Evolutionary conservation across 1,140 invertebrate species (phyloP), one percentile per base, ranked within the genome.

Genomic region (Drosophila nannoptera): DNA sequence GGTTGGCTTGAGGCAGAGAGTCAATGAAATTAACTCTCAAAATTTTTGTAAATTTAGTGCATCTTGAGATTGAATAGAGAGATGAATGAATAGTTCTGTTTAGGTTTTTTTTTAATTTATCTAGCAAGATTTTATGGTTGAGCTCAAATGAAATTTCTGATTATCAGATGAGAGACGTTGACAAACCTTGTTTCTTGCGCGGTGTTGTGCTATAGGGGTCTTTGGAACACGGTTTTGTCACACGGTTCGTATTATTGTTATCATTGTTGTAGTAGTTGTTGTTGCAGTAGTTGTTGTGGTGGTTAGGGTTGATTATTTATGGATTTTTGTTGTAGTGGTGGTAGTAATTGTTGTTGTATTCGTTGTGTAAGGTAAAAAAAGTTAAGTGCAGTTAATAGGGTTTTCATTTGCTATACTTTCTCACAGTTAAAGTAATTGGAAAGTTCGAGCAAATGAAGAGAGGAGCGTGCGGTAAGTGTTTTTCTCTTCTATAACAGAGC

Each of bases 171-270:
- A 78, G 35, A 73, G 72, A 73, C 76, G 52, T 69, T 48, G 81
- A 88, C 87, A 88, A 88, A 88, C 87, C 87, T 88, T 70, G 58
- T 64, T 83, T 88, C 63, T 88, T 88, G 72, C 87, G 76, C 53
- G 87, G 87, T 88, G 82, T 87, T 72, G 87, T 88, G 87, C 87
- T 88, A 84, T 88, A 88, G 72, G 87, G 87, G 86, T 88, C 86
- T 88, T 86, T 81, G 73, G 70, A 67, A 78, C 56, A 77, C 72
- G 69, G 16, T 38, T 69, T 64, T 53, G 42, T 55, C 64, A 73
- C 65, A 55, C 60, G 73, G 69, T 73, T 63, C 64, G n/a, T 64
- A 38, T 31, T 36, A n/a, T 29, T 64, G 33, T 31, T 36, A n/a
- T 12, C 5, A 29, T 63, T 46, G 59, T 64, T 35, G 60, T 71